phyloP scores from a whole-genome alignment of 2,888 invertebrate genomes.

The Mellilla xanthometata region DNA sequence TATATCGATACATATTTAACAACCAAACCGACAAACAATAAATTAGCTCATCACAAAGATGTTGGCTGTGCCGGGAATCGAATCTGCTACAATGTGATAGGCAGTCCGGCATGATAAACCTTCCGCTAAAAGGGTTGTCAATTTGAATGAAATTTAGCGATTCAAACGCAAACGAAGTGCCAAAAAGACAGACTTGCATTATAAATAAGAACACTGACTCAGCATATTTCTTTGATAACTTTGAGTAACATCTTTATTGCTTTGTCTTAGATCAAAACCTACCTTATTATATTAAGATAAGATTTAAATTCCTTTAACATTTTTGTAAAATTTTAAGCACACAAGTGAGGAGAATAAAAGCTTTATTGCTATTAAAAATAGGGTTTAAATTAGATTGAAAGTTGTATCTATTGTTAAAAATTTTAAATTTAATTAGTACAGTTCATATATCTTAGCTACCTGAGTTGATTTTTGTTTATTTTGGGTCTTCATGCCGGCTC shows the following conservation, averaged over 20 bases:
- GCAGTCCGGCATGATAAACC: no score
- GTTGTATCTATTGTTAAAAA: constrained; percentile 11
- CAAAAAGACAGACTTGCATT: constrained; percentile 20
- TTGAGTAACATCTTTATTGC: constrained; percentile 13
- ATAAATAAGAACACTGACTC: constrained; percentile 23
- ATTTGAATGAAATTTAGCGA: no score
- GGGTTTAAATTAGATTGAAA: neutral
- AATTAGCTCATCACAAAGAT: no score
- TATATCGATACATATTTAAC: no score
- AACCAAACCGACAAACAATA: no score
- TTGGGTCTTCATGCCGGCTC: constrained; percentile 14
- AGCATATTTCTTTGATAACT: constrained; percentile 25
- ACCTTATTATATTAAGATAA: neutral
- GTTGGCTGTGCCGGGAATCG: no score
- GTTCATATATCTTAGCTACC: constrained; percentile 28
- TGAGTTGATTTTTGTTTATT: constrained; percentile 29
- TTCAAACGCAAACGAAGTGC: neutral
- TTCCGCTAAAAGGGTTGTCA: no score
- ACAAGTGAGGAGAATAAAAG: constrained; percentile 1
- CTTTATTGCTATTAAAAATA: neutral
- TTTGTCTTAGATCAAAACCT: neutral
- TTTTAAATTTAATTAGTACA: constrained; percentile 28
- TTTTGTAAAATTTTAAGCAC: neutral
- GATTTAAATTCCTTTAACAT: neutral
- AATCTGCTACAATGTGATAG: no score